Base-by-base conservation (phyloP, 2,888 invertebrate genomes). In the Drosophila dives region DNA sequence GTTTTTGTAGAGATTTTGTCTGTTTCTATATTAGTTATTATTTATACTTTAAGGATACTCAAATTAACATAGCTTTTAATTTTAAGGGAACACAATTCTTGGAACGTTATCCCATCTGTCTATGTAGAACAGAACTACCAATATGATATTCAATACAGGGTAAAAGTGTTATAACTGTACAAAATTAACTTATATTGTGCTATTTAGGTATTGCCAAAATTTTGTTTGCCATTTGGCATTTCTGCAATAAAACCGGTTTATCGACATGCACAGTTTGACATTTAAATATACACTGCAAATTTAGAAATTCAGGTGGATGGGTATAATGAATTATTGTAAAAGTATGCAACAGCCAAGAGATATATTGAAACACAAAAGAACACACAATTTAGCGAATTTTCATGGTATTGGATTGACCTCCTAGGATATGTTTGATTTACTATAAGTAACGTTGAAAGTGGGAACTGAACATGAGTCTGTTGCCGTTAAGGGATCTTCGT, bases 381-480 rank as follows among this genome's bases (percentile, higher is more conserved):
- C 1, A 45, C 12, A 12, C 42, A 42, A 0, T 20, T 42, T 3
- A 7, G 7, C 42, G 0, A 12, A 20, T 42, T 42, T 42, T 11
- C 7, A 7, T 20, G 42, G 12, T 42, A 3, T 20, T 20, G 3
- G 20, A 20, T 42, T 12, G 7, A 29, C 29, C 29, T 6, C 29
- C 29, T 29, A 29, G 29, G 29, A 29, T 29, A 29, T 29, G 29
- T 29, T 29, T 29, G 5, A 29, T 29, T 29, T 26, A 26, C 26
- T 26, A 26, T 26, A 26, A 26, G 26, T 26, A 26, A 26, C 26
- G 26, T 26, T 26, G 26, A 26, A 26, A 26, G 64, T 95, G 94
- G 1, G 92, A 93, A 66, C 81, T 95, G 48, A 93, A 92, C 81
- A 94, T 62, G 94, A 94, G 76, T 92, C 93, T 17, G 91, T 95